These are phyloP conservation scores for Acanthosepion esculentum DNA, from an alignment of 2,888 invertebrate species.

Conservation along the genomic window DNA sequence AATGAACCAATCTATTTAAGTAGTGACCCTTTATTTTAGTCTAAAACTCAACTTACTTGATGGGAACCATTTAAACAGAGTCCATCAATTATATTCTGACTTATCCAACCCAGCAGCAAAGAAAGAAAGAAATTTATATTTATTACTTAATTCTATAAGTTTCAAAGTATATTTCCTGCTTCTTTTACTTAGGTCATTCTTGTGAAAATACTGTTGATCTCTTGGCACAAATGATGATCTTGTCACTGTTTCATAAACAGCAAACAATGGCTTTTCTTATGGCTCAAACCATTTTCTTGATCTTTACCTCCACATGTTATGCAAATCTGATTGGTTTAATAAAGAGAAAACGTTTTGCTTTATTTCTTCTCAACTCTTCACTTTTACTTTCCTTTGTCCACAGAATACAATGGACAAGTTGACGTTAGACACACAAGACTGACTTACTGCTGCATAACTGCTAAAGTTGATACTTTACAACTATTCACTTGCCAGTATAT, in stretches of 20 bases:
- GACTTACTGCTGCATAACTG: not conserved
- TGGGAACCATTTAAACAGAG: too few relatives aligned
- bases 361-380: not conserved
- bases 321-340: not conserved
- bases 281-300: not conserved
- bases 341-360: not conserved
- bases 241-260: slow-evolving; percentile 9
- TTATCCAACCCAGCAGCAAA: not conserved
- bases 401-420: not conserved
- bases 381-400: not conserved
- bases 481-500: not conserved
- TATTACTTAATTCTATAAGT: not conserved
- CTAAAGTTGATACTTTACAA: not conserved
- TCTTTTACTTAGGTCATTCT: not conserved
- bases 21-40: too few relatives aligned
- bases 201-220: not conserved
- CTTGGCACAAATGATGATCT: not conserved
- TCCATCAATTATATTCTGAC: too few relatives aligned
- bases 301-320: not conserved
- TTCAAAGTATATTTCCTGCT: not conserved
- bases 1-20: too few relatives aligned
- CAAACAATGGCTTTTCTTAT: not conserved
- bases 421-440: not conserved
- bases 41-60: too few relatives aligned
- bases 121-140: not conserved